These are phyloP conservation scores for Propsilocerus akamusi DNA, from an alignment of 1,140 invertebrate genomes.

Conservation along the genomic window DNA sequence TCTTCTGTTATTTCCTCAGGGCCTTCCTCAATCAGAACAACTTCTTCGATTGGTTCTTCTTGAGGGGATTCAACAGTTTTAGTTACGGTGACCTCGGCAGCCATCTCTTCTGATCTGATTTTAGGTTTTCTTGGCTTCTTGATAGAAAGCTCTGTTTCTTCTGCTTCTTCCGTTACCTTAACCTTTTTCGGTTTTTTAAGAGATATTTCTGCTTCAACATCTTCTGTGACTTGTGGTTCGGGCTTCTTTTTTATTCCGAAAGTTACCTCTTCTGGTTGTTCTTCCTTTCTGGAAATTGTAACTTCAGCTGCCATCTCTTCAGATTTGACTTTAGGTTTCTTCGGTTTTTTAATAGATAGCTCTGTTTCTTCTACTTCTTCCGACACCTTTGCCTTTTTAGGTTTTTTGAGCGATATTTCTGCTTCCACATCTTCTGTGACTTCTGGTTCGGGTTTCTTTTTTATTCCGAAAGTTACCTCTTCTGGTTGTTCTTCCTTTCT, in stretches of 20 bases:
- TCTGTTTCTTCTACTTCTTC: conserved; percentile 12
- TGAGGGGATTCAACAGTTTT: conserved; percentile 9
- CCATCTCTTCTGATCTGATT: conserved; percentile 11
- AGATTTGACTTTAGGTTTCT: conserved; percentile 14
- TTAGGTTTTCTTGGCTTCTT: conserved; percentile 12
- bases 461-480: conserved; percentile 9
- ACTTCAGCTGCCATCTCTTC: conserved; percentile 17
- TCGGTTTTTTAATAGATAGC: conserved; percentile 14
- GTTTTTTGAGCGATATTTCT: conserved; percentile 13
- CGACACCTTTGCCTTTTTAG: conserved; percentile 12
- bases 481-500: conserved; percentile 11
- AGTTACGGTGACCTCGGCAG: conserved; percentile 9
- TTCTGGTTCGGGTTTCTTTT: too few relatives aligned
- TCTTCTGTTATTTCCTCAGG: conserved; percentile 26
- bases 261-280: conserved; percentile 18
- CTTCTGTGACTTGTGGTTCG: conserved; percentile 15
- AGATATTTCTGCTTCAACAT: conserved; percentile 23
- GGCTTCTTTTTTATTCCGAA: conserved; percentile 9
- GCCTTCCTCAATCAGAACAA: conserved; percentile 11
- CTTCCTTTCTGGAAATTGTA: conserved; percentile 22
- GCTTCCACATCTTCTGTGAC: conserved; percentile 18
- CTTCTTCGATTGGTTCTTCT: conserved; percentile 10
- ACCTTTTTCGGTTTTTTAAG: conserved; percentile 16
- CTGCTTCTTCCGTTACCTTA: conserved; percentile 7
- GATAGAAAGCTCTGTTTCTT: conserved; percentile 9